Conservation (phyloP, 2,888 invertebrate species). For the Cataglyphis livida region DNA sequence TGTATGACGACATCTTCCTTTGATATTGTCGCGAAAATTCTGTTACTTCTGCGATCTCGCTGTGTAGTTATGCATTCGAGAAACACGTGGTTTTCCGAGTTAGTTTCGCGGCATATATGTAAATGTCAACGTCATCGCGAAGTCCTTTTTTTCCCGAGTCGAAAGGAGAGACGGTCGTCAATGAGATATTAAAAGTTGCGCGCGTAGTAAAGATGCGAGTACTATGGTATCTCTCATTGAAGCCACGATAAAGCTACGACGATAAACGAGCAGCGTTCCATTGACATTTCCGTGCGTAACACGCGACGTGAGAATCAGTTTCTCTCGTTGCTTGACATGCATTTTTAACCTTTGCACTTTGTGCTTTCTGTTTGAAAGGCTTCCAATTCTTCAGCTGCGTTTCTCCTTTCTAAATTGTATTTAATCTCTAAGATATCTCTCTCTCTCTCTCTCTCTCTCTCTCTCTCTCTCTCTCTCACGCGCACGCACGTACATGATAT, state of each 20-base stretch:
- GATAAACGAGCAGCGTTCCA: constrained; percentile 47
- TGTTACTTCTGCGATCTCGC: background rate
- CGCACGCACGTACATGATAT: background rate
- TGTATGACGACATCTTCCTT: background rate
- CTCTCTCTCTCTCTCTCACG: background rate
- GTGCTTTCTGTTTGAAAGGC: background rate
- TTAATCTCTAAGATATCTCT: background rate
- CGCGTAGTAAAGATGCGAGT: constrained; percentile 50
- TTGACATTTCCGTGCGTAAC: constrained; percentile 42
- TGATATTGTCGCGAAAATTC: background rate
- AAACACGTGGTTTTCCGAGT: background rate
- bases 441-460: background rate
- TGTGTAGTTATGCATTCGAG: background rate
- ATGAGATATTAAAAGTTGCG: constrained; percentile 32
- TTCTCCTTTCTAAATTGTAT: constrained; percentile 6
- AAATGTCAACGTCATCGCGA: background rate
- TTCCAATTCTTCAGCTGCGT: background rate
- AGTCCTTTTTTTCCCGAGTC: background rate
- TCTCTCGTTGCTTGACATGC: background rate
- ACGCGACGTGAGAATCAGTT: background rate
- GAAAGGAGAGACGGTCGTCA: constrained; percentile 20
- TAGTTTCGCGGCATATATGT: background rate
- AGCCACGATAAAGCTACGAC: constrained; percentile 52
- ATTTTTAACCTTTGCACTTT: constrained; percentile 12
- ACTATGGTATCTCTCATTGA: constrained; percentile 57